Evolutionary conservation across 2,888 invertebrate genomes (phyloP).

Genomic region (Cryptophagus acutangulus): DNA sequence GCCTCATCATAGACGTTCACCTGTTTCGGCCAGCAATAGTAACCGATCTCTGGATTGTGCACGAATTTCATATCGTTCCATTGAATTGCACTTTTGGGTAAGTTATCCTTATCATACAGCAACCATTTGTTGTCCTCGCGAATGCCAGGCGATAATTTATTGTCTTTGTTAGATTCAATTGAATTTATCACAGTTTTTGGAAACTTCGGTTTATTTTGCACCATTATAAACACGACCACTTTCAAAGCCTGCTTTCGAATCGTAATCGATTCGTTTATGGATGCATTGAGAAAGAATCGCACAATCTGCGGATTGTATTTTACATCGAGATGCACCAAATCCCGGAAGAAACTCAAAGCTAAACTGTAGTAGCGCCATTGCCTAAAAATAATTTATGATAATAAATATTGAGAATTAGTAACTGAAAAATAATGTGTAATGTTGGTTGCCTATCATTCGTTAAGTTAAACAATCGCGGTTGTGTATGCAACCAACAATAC

Average conservation of each 20-base stretch:
- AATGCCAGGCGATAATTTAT: conserved; percentile 50
- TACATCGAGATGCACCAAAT: conserved; percentile 67
- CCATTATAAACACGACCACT: conserved; percentile 59
- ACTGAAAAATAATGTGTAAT: background rate
- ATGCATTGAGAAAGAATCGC: conserved; percentile 58
- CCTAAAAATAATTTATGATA: conserved; percentile 43
- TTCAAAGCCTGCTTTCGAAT: conserved; percentile 68
- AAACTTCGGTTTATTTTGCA: conserved; percentile 67
- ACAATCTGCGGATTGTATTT: conserved; percentile 61
- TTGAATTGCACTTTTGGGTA: conserved; percentile 60
- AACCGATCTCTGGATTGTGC: conserved; percentile 59
- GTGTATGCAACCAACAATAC: too few relatives aligned
- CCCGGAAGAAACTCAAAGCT: conserved; percentile 66
- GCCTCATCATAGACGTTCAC: conserved; percentile 63
- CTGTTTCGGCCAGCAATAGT: conserved; percentile 52
- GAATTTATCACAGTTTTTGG: conserved; percentile 51
- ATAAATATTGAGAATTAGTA: background rate
- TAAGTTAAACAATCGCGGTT: background rate
- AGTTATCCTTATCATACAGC: conserved; percentile 58
- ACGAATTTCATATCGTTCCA: conserved; percentile 66
- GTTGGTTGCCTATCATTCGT: background rate
- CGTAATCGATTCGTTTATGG: conserved; percentile 74
- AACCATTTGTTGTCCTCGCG: conserved; percentile 72
- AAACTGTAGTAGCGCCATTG: conserved; percentile 81
- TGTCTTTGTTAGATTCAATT: conserved; percentile 6